Evolutionary conservation across 2,888 invertebrate species (phyloP).

Genomic region (Melanargia galathea): DNA sequence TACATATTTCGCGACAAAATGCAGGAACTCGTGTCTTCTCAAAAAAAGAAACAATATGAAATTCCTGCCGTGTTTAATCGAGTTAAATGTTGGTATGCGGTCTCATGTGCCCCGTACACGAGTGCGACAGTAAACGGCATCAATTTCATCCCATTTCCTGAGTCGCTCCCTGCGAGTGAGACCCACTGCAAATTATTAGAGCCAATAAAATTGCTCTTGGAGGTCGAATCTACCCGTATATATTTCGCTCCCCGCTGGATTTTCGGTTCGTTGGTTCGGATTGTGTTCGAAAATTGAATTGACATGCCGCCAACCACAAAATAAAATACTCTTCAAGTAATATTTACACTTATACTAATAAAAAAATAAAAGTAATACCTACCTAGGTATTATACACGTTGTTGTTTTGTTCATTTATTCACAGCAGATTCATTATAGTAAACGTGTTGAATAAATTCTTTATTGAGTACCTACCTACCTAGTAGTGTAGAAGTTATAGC

Average conservation of each 20-base stretch:
- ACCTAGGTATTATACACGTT: too few relatives aligned
- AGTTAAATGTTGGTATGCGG: conserved; percentile 41
- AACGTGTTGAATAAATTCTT: too few relatives aligned
- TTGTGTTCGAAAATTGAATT: conserved; percentile 21
- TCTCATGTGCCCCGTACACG: conserved; percentile 51
- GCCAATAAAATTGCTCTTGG: conserved; percentile 66
- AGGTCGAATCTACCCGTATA: conserved; percentile 57
- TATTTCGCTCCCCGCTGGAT: conserved; percentile 23
- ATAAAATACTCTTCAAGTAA: background rate
- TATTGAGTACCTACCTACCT: too few relatives aligned
- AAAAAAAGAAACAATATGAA: conserved; percentile 10
- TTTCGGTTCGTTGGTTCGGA: conserved; percentile 17
- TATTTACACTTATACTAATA: too few relatives aligned
- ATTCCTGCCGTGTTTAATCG: conserved; percentile 18
- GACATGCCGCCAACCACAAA: conserved; percentile 3
- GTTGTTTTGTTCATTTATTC: too few relatives aligned
- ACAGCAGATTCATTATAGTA: too few relatives aligned
- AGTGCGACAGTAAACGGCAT: conserved; percentile 61
- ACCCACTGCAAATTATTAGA: conserved; percentile 64
- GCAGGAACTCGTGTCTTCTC: background rate
- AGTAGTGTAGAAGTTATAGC: too few relatives aligned
- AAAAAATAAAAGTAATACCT: too few relatives aligned
- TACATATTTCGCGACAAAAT: background rate
- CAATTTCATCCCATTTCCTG: conserved; percentile 80
- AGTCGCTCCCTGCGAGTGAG: conserved; percentile 55